These are phyloP conservation scores for Tympanuchus pallidicinctus DNA, from an alignment of 2,113 vertebrate species.

Conservation along the genomic window DNA sequence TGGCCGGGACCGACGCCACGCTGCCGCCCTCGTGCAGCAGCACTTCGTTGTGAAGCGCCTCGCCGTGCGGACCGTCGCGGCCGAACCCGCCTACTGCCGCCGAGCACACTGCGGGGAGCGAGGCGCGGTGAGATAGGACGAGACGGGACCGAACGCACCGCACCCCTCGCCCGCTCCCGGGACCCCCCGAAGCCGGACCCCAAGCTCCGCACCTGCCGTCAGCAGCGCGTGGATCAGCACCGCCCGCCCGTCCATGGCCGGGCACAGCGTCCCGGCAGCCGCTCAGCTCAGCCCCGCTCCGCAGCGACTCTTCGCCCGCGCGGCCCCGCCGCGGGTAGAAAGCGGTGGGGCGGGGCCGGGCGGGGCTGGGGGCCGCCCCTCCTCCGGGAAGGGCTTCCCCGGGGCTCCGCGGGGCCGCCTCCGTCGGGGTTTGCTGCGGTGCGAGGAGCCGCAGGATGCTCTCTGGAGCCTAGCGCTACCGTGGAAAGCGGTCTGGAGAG, in stretches of 20 bases:
- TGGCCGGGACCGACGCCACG: not conserved
- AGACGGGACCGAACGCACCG: not conserved
- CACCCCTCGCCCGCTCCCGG: not conserved
- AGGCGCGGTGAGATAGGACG: constrained; percentile 7
- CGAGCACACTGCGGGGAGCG: constrained; percentile 46
- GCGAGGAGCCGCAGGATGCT: not conserved
- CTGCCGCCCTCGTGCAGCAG: constrained; percentile 46
- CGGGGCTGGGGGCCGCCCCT: not conserved
- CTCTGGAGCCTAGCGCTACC: not conserved
- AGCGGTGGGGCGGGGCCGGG: not conserved
- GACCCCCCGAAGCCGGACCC: not conserved
- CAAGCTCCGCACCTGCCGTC: constrained; percentile 68
- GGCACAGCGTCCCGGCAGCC: fast-evolving
- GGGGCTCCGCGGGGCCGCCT: not conserved
- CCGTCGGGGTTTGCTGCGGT: fast-evolving
- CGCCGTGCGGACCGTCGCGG: constrained; percentile 12
- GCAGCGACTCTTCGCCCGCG: not conserved
- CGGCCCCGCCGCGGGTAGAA: not conserved
- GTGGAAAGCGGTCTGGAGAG: not conserved
- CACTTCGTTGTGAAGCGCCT: constrained; percentile 67
- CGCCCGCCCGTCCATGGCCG: constrained; percentile 42
- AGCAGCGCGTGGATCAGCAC: constrained; percentile 68
- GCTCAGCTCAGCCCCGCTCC: not conserved
- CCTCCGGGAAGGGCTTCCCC: not conserved
- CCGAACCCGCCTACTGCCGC: constrained; percentile 64